Evolutionary conservation across 2,888 invertebrate species (phyloP).

Genomic region (Octodonta nipae): DNA sequence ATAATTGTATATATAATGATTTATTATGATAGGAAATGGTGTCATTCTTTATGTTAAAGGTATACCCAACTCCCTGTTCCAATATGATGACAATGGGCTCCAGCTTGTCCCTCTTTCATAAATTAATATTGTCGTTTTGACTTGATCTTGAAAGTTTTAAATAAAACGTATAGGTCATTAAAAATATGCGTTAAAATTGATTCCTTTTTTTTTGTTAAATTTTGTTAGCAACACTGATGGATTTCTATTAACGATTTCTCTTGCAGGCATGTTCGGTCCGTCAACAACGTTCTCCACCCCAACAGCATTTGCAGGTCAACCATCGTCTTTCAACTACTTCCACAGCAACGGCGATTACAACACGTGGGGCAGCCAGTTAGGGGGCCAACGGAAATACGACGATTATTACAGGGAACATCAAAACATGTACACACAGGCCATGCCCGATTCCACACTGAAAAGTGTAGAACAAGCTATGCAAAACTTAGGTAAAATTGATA

Average conservation of each 20-base stretch:
- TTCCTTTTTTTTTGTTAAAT: too few species aligned
- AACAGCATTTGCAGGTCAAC: conserved; percentile 59
- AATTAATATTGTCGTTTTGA: too few species aligned
- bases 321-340: conserved; percentile 68
- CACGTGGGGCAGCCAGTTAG: conserved; percentile 60
- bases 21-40: too few species aligned
- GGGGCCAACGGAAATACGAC: conserved; percentile 56
- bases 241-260: conserved; percentile 4
- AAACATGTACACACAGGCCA: conserved; percentile 35
- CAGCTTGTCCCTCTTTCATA: too few species aligned
- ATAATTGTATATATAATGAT: too few species aligned
- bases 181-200: too few species aligned
- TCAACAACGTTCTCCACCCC: conserved; percentile 53
- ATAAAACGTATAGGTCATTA: too few species aligned
- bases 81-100: too few species aligned
- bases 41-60: too few species aligned
- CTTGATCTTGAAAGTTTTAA: too few species aligned
- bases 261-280: conserved; percentile 55
- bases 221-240: not conserved
- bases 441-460: conserved; percentile 44
- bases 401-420: conserved; percentile 52
- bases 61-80: too few species aligned
- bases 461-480: conserved; percentile 74
- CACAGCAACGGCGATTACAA: conserved; percentile 77
- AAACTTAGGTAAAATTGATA: conserved; percentile 38